Percentiles rank a stretch among this genome's conserved stretches.
Conservation (phyloP, 1,140 invertebrate species). For the Trichogramma pretiosum region DNA sequence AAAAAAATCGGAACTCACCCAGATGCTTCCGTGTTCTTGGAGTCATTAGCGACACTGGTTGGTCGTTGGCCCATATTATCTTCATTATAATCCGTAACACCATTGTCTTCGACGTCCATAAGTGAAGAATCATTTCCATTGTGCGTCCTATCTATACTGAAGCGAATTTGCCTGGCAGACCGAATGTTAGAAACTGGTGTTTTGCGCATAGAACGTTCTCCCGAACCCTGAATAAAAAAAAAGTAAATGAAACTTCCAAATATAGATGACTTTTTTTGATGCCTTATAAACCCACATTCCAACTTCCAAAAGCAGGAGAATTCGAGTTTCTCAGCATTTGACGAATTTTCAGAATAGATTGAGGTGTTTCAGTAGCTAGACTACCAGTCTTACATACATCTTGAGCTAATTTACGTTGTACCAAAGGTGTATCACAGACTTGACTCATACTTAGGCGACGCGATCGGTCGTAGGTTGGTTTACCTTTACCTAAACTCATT, state of each 20-base stretch:
- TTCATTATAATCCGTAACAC: too few relatives aligned
- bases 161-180: slow-evolving; percentile 21
- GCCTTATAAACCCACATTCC: too few relatives aligned
- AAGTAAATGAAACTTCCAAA: too few relatives aligned
- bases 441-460: slow-evolving; percentile 23
- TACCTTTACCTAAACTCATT: neutral
- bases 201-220: too few relatives aligned
- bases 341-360: slow-evolving; percentile 41
- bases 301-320: slow-evolving; percentile 25
- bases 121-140: slow-evolving; percentile 1
- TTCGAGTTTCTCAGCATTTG: slow-evolving; percentile 32
- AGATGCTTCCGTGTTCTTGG: too few relatives aligned
- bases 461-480: neutral
- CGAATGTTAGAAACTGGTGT: too few relatives aligned
- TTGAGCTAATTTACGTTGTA: slow-evolving; percentile 27
- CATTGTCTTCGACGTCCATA: too few relatives aligned
- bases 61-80: too few relatives aligned
- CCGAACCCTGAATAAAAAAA: neutral
- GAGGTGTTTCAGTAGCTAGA: slow-evolving; percentile 28
- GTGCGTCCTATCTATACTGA: slow-evolving; percentile 18
- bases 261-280: too few relatives aligned
- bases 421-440: slow-evolving; percentile 35
- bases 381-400: slow-evolving; percentile 5
- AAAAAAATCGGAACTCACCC: too few relatives aligned
- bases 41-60: too few relatives aligned